phyloP scores from a whole-genome alignment of 2,113 vertebrate genomes.

The Coracopsis vasa region DNA sequence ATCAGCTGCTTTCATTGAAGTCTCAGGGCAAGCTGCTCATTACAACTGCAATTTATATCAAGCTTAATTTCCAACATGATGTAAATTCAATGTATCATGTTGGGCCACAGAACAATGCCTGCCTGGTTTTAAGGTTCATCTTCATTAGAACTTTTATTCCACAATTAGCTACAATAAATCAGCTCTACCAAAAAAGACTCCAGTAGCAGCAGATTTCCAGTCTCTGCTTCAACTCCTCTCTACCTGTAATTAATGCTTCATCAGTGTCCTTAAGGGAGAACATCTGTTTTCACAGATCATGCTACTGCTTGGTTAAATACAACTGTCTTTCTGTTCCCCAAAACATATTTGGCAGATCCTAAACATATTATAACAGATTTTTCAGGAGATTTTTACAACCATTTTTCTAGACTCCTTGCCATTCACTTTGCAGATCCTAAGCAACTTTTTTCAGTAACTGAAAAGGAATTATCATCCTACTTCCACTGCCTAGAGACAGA shows the following conservation, averaged over 20 bases:
- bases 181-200: background rate
- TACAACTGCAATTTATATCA: background rate
- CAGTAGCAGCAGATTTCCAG: conserved; percentile 5
- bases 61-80: background rate
- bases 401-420: background rate
- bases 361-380: background rate
- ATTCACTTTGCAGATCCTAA: background rate
- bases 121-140: conserved; percentile 17
- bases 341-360: conserved; percentile 10
- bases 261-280: conserved; percentile 57
- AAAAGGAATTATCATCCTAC: background rate
- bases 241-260: conserved; percentile 61
- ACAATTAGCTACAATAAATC: conserved; percentile 1
- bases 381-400: background rate
- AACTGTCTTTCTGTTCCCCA: background rate
- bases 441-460: background rate
- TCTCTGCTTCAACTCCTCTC: background rate
- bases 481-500: background rate
- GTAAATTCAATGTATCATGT: background rate
- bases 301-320: conserved; percentile 19
- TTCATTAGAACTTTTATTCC: conserved; percentile 34
- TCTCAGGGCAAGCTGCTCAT: conserved; percentile 1
- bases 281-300: conserved; percentile 55
- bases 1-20: background rate
- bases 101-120: background rate